Evolutionary conservation across 2,113 vertebrate species (phyloP).

Genomic region (Trichechus manatus): DNA sequence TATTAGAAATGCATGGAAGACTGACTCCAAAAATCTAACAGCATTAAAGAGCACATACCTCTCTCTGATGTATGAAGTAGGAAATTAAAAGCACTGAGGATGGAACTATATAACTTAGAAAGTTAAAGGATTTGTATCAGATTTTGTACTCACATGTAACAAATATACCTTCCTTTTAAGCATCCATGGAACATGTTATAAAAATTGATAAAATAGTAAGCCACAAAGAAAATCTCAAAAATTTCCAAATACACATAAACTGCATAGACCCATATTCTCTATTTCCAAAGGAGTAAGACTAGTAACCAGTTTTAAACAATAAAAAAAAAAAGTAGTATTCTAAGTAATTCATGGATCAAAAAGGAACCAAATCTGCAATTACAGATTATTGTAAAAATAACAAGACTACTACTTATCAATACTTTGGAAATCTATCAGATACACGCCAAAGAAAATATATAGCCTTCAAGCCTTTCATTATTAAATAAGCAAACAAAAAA

Average conservation of each 20-base stretch:
- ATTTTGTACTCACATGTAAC: neutral
- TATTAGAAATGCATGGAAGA: too few relatives aligned
- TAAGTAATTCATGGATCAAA: neutral
- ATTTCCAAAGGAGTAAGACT: conserved; percentile 36
- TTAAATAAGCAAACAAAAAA: conserved; percentile 8
- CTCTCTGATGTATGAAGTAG: too few relatives aligned
- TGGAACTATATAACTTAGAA: too few relatives aligned
- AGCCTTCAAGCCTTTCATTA: neutral
- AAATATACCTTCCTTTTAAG: neutral
- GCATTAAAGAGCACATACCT: too few relatives aligned
- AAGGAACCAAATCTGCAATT: neutral
- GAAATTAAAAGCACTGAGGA: too few relatives aligned
- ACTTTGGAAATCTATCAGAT: neutral
- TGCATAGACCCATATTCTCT: neutral
- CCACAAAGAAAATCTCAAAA: conserved; percentile 23
- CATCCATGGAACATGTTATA: neutral
- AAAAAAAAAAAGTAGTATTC: neutral
- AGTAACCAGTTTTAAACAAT: neutral
- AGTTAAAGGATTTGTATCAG: too few relatives aligned
- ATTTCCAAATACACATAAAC: neutral
- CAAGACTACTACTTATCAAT: neutral
- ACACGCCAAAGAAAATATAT: neutral
- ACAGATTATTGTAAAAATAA: conserved; percentile 1
- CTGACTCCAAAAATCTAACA: too few relatives aligned
- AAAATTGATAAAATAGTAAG: neutral